Conservation (phyloP, 2,797 vertebrate species). For the Oryzias dopingdopingensis region DNA sequence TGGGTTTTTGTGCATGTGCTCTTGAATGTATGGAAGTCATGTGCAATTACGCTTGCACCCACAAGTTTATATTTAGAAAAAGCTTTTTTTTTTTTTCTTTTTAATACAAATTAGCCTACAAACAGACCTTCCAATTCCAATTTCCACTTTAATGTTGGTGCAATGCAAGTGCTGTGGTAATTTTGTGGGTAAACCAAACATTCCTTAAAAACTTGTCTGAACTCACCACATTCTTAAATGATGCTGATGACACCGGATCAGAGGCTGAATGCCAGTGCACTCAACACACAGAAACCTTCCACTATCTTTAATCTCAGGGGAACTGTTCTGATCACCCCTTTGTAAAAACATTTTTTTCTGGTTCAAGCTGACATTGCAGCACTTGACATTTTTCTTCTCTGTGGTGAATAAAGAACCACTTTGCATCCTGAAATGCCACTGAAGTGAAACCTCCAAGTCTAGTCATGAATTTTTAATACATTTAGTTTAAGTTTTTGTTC, state of each 20-base stretch:
- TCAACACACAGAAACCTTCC: conserved; percentile 40
- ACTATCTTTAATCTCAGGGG: conserved; percentile 31
- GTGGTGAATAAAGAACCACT: conserved; percentile 16
- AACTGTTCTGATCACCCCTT: conserved; percentile 29
- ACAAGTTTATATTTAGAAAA: not conserved
- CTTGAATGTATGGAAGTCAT: conserved; percentile 21
- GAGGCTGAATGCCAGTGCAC: conserved; percentile 10
- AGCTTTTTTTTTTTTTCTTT: conserved; percentile 3
- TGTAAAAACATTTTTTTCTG: conserved; percentile 28
- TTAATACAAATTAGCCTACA: conserved; percentile 10
- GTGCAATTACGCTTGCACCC: conserved; percentile 5
- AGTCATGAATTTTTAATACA: no score
- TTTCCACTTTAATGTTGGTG: no score
- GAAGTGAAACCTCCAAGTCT: no score
- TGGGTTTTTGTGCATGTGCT: conserved; percentile 48
- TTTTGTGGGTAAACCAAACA: no score
- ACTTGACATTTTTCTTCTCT: conserved; percentile 16
- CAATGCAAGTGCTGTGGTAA: no score
- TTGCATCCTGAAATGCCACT: not conserved
- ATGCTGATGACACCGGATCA: conserved; percentile 18
- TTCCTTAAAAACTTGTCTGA: not conserved
- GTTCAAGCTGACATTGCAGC: not conserved
- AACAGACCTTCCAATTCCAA: not conserved
- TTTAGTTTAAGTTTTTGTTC: no score
- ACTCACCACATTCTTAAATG: conserved; percentile 7